Conservation (phyloP, 2,797 vertebrate genomes). For the Liparis tanakae region DNA sequence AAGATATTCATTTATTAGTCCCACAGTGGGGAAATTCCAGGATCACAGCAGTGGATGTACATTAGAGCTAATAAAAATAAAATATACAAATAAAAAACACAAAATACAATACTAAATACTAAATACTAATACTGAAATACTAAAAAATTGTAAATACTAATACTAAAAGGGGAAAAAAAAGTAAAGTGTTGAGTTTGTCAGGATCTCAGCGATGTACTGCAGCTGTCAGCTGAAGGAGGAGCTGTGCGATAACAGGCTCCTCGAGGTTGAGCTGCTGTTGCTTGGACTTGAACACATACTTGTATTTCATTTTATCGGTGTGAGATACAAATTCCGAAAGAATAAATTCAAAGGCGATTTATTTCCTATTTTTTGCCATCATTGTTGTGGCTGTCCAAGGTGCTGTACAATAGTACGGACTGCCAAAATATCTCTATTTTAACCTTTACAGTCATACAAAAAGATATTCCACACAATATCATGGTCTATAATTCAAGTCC, state of each 20-base stretch:
- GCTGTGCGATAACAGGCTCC: fast-evolving
- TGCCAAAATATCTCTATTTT: neutral
- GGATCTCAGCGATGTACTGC: no score
- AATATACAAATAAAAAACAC: no score
- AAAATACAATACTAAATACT: no score
- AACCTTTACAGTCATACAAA: neutral
- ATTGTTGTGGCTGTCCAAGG: slow-evolving; percentile 24
- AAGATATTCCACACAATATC: slow-evolving; percentile 11
- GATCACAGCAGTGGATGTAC: no score
- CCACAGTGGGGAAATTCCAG: no score
- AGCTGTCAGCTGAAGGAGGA: no score
- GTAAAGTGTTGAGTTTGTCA: no score
- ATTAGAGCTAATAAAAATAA: no score
- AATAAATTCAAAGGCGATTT: neutral
- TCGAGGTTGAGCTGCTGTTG: neutral
- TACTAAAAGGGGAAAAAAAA: no score
- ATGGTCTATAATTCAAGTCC: neutral
- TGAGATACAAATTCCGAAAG: neutral
- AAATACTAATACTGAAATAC: no score
- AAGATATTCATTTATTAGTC: no score
- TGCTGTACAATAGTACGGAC: neutral
- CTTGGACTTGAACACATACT: neutral
- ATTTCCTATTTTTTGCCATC: neutral
- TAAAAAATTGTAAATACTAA: no score
- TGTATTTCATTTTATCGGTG: neutral